Evolutionary conservation across 2,797 vertebrate species (phyloP).

Genomic region (Tolypeutes matacus): DNA sequence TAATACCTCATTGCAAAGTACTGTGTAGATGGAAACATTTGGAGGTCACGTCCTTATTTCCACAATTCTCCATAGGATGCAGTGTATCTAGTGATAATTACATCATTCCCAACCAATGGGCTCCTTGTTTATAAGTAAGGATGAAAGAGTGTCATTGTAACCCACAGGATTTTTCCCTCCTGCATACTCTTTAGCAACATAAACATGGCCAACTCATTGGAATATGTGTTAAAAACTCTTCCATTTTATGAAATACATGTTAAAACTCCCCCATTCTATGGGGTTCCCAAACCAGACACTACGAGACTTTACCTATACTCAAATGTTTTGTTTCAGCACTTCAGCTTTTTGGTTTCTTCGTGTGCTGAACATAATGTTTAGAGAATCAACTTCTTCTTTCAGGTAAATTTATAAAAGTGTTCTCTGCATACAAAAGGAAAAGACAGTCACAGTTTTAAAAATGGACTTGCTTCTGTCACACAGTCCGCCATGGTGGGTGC

Average conservation of each 20-base stretch:
- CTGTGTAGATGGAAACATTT: neutral
- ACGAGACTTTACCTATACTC: neutral
- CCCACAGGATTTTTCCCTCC: neutral
- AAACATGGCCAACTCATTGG: neutral
- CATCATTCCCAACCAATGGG: neutral
- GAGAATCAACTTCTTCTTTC: neutral
- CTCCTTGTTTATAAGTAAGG: neutral
- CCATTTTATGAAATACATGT: neutral
- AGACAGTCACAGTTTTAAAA: neutral
- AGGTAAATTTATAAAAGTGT: neutral
- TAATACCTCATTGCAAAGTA: neutral
- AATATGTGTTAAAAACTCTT: neutral
- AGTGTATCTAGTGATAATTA: neutral
- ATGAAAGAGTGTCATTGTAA: neutral
- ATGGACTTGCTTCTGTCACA: neutral
- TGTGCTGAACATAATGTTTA: neutral
- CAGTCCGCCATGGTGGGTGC: accelerated
- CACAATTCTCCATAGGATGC: neutral
- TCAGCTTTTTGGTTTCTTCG: neutral
- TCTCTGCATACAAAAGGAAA: neutral
- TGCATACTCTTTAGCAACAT: neutral
- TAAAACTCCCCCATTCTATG: neutral
- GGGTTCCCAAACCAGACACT: neutral
- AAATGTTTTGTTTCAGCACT: neutral
- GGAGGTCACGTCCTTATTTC: neutral